A percentile compares a stretch with the other conserved stretches of the same genome.
Evolutionary conservation across 2,113 vertebrate species (phyloP).

Genomic region (Psophia crepitans): DNA sequence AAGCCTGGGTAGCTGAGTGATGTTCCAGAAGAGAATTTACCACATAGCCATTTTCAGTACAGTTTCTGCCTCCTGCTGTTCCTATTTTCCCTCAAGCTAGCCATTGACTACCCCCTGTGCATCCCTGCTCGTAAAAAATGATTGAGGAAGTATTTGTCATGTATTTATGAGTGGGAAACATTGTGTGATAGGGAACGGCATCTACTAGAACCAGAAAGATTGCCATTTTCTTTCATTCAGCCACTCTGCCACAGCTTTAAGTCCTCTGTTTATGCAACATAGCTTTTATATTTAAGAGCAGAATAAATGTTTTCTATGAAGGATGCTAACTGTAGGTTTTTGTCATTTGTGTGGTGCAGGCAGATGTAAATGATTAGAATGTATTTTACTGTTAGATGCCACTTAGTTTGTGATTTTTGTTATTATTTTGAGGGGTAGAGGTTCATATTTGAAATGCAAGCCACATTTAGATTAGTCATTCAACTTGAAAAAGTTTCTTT

Average conservation of each 20-base stretch:
- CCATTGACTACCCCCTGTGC: constrained; percentile 93
- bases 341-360: constrained; percentile 50
- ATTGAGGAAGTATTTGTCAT: constrained; percentile 99
- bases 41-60: constrained; percentile 92
- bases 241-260: constrained; percentile 74
- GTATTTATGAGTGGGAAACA: constrained; percentile 97
- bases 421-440: not conserved
- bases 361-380: constrained; percentile 73
- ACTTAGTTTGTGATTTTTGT: constrained; percentile 63
- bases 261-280: constrained; percentile 75
- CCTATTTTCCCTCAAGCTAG: constrained; percentile 94
- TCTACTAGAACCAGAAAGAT: constrained; percentile 88
- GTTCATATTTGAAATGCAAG: constrained; percentile 53
- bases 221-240: constrained; percentile 76
- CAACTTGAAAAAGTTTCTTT: constrained; percentile 46
- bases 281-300: constrained; percentile 73
- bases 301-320: constrained; percentile 71
- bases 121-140: constrained; percentile 99
- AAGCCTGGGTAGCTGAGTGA: constrained; percentile 92
- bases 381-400: constrained; percentile 63
- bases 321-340: constrained; percentile 66
- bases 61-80: constrained; percentile 93
- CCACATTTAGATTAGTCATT: constrained; percentile 31
- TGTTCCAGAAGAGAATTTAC: constrained; percentile 97
- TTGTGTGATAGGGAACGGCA: constrained; percentile 92